Percentiles rank a stretch among this genome's conserved stretches.
phyloP scores from a whole-genome alignment of 1,140 invertebrate genomes.

The Bombyx mori region ASM3026992v2 NC_085121.1:13326501-13327000 shows the following conservation, averaged over 20 bases:
- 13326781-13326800: constrained; percentile 55
- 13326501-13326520: constrained; percentile 17
- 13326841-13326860: not conserved
- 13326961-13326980: constrained; percentile 78
- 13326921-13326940: constrained; percentile 76
- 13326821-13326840: not conserved
- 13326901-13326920: constrained; percentile 89
- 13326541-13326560: too few species aligned
- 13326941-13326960: constrained; percentile 73
- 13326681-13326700: constrained; percentile 68
- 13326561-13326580: too few species aligned
- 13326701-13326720: constrained; percentile 62
- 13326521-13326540: constrained; percentile 7
- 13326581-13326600: too few species aligned
- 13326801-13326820: constrained; percentile 35
- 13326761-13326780: constrained; percentile 45
- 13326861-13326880: not conserved
- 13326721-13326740: constrained; percentile 39
- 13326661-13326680: constrained; percentile 61
- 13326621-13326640: constrained; percentile 12
- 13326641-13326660: constrained; percentile 46
- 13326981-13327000: constrained; percentile 81
- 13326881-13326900: constrained; percentile 36
- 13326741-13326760: constrained; percentile 13
- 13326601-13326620: constrained; percentile 3